phyloP scores from a whole-genome alignment of 2,888 invertebrate genomes.

The Oscheius sp. region DNA sequence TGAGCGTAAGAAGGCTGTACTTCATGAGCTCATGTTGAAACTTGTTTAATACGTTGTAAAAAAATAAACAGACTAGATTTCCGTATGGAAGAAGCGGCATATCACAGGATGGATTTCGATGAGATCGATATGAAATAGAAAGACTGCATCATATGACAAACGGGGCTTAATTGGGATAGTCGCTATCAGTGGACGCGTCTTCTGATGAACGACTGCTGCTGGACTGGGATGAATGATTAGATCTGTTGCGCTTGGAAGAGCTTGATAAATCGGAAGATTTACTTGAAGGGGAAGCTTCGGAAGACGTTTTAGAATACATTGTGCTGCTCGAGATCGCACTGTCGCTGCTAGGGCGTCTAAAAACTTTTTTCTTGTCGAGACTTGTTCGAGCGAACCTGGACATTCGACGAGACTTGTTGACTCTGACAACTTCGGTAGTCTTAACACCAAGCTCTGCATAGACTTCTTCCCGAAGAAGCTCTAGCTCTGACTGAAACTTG shows the following conservation, averaged over 20 bases:
- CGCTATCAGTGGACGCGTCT: slow-evolving; percentile 8
- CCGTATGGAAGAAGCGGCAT: not conserved
- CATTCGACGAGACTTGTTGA: slow-evolving; percentile 7
- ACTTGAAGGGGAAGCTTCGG: not conserved
- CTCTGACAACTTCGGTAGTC: slow-evolving; percentile 5
- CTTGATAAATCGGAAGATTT: slow-evolving; percentile 1
- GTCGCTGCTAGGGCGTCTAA: slow-evolving; percentile 18
- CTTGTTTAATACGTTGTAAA: not conserved
- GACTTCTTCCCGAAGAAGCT: slow-evolving; percentile 25
- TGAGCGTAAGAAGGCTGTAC: slow-evolving; percentile 11
- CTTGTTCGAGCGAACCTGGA: not conserved
- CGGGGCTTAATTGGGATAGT: not conserved
- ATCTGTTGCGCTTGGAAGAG: not conserved
- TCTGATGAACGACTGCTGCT: slow-evolving; percentile 4
- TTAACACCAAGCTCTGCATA: slow-evolving; percentile 27
- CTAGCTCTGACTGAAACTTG: slow-evolving; percentile 18
- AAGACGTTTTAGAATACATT: slow-evolving; percentile 9
- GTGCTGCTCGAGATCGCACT: not conserved
- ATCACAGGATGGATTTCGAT: slow-evolving; percentile 10
- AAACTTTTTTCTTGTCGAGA: not conserved
- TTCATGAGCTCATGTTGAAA: too few species aligned
- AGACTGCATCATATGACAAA: slow-evolving; percentile 13
- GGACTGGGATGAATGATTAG: slow-evolving; percentile 9
- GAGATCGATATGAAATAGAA: slow-evolving; percentile 14
- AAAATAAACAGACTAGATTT: slow-evolving; percentile 12